Base-by-base conservation (phyloP, 92 coral and sea anemone species). In the Zoanthus gigantus region DNA sequence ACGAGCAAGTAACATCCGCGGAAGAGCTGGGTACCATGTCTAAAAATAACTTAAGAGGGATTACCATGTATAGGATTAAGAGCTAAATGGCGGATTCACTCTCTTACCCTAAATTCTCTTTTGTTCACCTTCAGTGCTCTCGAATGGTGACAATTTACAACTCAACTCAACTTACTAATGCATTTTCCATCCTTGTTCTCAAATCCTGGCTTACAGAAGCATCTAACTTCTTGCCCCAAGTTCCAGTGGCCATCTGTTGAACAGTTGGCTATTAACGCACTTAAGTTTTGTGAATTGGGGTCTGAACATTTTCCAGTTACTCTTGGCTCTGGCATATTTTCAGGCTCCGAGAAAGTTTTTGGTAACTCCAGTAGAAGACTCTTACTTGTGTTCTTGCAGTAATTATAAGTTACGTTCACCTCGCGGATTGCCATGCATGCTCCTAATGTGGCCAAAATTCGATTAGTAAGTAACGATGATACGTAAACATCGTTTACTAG, bases 161-260 rank as follows among this genome's bases (percentile, higher is more conserved):
- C 12, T 2, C 56, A 50, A 50, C 56, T 32, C 34, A 6, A 8
- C 85, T 81, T 81, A 81, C 85, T 74, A 5, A 66, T 28, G 13
- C 85, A 81, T 30, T 45, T 52, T 18, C 85, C 85, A 0, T 28
- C 61, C 14, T 29, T 81, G 12, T 42, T 81, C 63, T 92, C 95
- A 86, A 90, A 94, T 6, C 99, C 99, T 17, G 90, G 73, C 18
- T 85, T 89, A 63, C 99, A 97, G 17, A 92, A 82, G 66, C 99
- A 97, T 61, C 52, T 72, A 9, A 88, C 76, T 13, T 78, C 68
- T 32, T 66, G 82, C 13, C 76, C 77, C 34, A 91, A 80, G 5
- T 83, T 89, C 99, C 99, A 97, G 4, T 76, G 83, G 45, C 99
- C 99, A 75, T 87, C 60, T 42, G 92, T 93, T 46, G 86, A 84